phyloP scores from a whole-genome alignment of 2,797 vertebrate genomes.

The Falco peregrinus region DNA sequence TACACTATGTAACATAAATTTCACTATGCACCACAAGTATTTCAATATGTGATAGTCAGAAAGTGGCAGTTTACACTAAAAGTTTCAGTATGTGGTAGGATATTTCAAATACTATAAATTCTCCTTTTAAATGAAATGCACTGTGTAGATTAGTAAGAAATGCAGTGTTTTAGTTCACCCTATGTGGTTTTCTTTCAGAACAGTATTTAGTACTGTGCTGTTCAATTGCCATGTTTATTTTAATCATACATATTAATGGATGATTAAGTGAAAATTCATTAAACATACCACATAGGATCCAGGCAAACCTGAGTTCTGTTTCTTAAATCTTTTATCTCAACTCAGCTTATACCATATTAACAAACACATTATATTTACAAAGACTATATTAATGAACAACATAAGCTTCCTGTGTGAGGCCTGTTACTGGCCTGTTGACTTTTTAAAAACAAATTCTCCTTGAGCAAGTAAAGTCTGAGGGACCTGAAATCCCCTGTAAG shows the following conservation, averaged over 20 bases:
- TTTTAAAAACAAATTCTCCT: not conserved
- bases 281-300: not conserved
- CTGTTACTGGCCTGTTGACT: fast-evolving
- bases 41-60: conserved; percentile 70
- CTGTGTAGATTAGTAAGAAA: conserved; percentile 43
- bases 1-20: conserved; percentile 74
- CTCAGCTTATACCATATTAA: not conserved
- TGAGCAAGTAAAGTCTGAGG: not conserved
- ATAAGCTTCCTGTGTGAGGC: not conserved
- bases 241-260: conserved; percentile 28
- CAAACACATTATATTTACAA: not conserved
- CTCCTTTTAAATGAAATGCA: conserved; percentile 51
- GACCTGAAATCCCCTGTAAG: not conserved
- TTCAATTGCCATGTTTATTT: conserved; percentile 27
- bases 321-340: conserved; percentile 6
- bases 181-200: conserved; percentile 14
- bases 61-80: conserved; percentile 70
- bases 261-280: conserved; percentile 46
- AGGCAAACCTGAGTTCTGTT: not conserved
- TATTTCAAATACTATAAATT: conserved; percentile 69
- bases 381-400: not conserved
- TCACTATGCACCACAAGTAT: conserved; percentile 62
- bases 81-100: conserved; percentile 68
- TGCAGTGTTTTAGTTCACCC: conserved; percentile 33
- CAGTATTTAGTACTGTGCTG: not conserved